Percentiles rank a stretch among this genome's conserved stretches.
Evolutionary conservation across 2,797 vertebrate species (phyloP).

Genomic region (Hoplostethus mediterraneus): DNA sequence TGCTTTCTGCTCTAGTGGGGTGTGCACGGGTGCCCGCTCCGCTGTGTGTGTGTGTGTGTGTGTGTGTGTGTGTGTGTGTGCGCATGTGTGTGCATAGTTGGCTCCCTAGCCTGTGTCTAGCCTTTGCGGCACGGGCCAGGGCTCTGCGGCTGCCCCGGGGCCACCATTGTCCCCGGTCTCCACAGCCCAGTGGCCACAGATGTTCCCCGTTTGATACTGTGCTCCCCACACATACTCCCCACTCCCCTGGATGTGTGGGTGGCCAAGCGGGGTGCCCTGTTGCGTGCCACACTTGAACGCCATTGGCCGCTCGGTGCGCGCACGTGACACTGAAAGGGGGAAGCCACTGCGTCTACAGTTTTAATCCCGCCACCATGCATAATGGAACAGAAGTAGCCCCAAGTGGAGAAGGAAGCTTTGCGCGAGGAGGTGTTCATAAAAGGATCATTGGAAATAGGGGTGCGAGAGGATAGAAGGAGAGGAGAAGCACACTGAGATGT

Average conservation of each 20-base stretch:
- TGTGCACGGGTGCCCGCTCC: constrained; percentile 30
- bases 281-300: constrained; percentile 73
- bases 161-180: constrained; percentile 85
- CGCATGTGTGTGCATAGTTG: constrained; percentile 68
- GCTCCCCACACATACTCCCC: constrained; percentile 75
- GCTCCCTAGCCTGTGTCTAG: constrained; percentile 81
- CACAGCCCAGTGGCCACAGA: constrained; percentile 88
- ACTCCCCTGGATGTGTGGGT: constrained; percentile 81
- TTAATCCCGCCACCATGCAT: constrained; percentile 84
- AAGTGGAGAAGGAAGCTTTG: constrained; percentile 80
- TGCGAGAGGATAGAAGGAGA: constrained; percentile 59
- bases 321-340: constrained; percentile 72
- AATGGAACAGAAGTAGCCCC: constrained; percentile 86
- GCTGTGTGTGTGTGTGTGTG: constrained; percentile 50
- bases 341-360: constrained; percentile 76
- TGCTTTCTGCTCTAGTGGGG: constrained; percentile 45
- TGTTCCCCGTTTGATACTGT: constrained; percentile 88
- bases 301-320: constrained; percentile 75
- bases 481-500: constrained; percentile 65
- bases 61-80: constrained; percentile 36
- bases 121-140: constrained; percentile 84
- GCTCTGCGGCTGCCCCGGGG: constrained; percentile 80
- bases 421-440: constrained; percentile 81
- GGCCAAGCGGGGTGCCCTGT: constrained; percentile 84
- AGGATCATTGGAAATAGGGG: constrained; percentile 72